Percentiles rank a stretch among this genome's conserved stretches.
Conservation (phyloP, 53 echinoderm and acorn worm genomes). For the Paelopatides confundens region DNA sequence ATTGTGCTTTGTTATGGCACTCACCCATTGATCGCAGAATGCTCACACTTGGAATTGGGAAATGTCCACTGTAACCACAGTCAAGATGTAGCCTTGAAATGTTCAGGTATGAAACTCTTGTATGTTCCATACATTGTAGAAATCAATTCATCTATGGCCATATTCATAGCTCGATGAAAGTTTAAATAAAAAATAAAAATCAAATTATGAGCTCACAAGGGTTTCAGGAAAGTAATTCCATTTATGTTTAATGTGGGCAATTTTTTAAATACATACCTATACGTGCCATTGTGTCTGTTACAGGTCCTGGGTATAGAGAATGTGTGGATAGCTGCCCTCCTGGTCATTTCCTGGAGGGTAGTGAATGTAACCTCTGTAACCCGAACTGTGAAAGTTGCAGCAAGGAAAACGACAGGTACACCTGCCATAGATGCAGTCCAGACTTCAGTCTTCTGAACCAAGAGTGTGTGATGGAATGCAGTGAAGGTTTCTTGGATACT, state of each 20-base stretch:
- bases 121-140: no score
- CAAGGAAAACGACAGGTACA: conserved; percentile 43
- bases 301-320: conserved; percentile 86
- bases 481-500: conserved; percentile 52
- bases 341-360: conserved; percentile 74
- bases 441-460: not conserved
- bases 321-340: conserved; percentile 71
- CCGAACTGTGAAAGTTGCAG: conserved; percentile 69
- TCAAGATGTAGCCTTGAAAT: conserved; percentile 86
- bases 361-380: conserved; percentile 69
- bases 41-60: conserved; percentile 75
- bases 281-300: not conserved
- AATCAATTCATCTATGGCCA: no score
- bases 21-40: conserved; percentile 69
- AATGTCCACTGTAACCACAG: conserved; percentile 80
- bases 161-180: no score
- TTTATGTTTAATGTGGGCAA: not conserved
- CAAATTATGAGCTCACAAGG: no score
- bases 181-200: no score
- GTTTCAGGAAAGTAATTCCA: no score
- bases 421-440: not conserved
- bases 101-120: no score
- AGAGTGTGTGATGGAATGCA: conserved; percentile 81
- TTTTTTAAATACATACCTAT: not conserved
- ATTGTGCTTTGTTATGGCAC: conserved; percentile 76